Base-by-base conservation (phyloP, 2,888 invertebrate genomes). In the Cryptus armator region DNA sequence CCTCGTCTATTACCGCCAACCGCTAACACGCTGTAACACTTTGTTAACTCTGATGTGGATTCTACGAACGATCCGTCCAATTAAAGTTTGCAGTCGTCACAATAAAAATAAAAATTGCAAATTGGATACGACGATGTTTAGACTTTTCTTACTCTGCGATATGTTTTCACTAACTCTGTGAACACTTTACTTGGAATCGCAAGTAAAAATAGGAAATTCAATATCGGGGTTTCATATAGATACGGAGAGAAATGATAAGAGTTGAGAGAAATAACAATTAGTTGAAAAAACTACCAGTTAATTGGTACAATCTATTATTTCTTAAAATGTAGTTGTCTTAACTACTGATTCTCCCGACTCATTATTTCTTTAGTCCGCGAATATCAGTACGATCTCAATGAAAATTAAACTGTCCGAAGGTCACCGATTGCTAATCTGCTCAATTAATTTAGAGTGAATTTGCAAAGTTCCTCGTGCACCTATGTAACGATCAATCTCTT, bases 1-100 rank as follows among this genome's bases (percentile, higher is more conserved):
- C 51, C 70, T 59, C 70, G 43, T n/a, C 37, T 37, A 70, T 78
- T 48, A 70, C 24, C 59, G 59, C 59, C 32, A 29, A 29, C 12
- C 14, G 59, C 59, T 14, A 29, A 59, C 56, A 59, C 59, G 59
- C 29, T 14, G 24, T 59, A 12, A 29, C 29, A 24, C 59, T 59
- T 59, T 59, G 59, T 29, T 29, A 59, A 59, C 59, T 59, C 10
- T 59, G 37, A 37, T 37, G 12, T 59, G 19, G 53, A 59, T 59
- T 29, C 29, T 59, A 5, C 14, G 7, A 19, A 59, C 56, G 19
- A 59, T 59, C 2, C 9, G 53, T 53, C 53, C 19, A 53, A 59
- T 59, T 59, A 59, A 59, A 12, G 14, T 19, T 12, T 7, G 59
- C 24, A 12, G 59, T 59, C n/a, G 53, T 16, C 16, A 53, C 53